phyloP scores from a whole-genome alignment of 2,113 vertebrate species.

The Trinectes maculatus region DNA sequence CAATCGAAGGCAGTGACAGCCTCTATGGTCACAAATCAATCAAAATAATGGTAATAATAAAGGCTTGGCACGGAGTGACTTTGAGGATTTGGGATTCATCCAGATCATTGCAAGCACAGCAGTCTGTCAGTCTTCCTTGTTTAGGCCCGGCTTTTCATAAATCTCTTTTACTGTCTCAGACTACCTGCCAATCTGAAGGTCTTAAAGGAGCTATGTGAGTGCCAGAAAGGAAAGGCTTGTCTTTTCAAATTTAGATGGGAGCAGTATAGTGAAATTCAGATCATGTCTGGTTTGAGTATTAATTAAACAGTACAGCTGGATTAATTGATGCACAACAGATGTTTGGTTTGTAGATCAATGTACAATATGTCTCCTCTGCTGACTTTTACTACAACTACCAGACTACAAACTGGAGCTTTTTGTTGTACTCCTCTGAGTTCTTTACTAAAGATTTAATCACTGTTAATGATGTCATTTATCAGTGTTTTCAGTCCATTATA shows the following conservation, averaged over 20 bases:
- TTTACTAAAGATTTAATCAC: too few species aligned
- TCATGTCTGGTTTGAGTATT: constrained; percentile 40
- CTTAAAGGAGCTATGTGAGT: constrained; percentile 4
- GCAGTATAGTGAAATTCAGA: constrained; percentile 11
- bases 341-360: constrained; percentile 36
- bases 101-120: constrained; percentile 26
- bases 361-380: constrained; percentile 5
- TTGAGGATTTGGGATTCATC: constrained; percentile 43
- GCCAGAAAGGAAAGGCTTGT: constrained; percentile 36
- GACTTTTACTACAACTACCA: too few species aligned
- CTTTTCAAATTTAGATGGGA: constrained; percentile 31
- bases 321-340: constrained; percentile 53
- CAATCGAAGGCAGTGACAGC: constrained; percentile 2
- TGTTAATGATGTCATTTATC: too few species aligned
- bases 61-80: constrained; percentile 38
- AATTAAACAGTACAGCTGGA: constrained; percentile 26
- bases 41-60: constrained; percentile 53
- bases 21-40: constrained; percentile 51
- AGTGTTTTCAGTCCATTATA: too few species aligned
- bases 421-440: too few species aligned
- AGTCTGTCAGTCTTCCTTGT: constrained; percentile 29
- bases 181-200: constrained; percentile 8
- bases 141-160: constrained; percentile 32
- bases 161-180: constrained; percentile 43
- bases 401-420: too few species aligned